Conservation (phyloP, 2,113 vertebrate species). For the Chaenogobius annularis region DNA sequence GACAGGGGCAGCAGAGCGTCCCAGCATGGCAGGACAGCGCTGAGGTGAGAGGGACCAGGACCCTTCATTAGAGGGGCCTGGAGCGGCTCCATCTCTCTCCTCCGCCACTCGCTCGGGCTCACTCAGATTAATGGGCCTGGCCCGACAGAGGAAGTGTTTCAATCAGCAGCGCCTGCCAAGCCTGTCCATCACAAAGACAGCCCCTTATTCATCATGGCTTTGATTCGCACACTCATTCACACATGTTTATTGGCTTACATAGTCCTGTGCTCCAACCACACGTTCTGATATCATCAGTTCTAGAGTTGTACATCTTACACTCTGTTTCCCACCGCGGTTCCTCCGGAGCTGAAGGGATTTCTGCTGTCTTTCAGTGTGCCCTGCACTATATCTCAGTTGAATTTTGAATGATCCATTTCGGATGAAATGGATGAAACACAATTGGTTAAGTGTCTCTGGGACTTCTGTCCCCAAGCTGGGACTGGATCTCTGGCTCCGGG, state of each 20-base stretch:
- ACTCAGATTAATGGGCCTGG: conserved; percentile 78
- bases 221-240: conserved; percentile 40
- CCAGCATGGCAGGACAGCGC: conserved; percentile 60
- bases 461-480: conserved; percentile 71
- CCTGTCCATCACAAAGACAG: conserved; percentile 78
- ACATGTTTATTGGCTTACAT: conserved; percentile 64
- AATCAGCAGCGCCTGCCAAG: conserved; percentile 78
- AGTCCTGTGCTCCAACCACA: conserved; percentile 40
- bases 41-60: conserved; percentile 71
- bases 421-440: conserved; percentile 73
- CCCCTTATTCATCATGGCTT: conserved; percentile 75
- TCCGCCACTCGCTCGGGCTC: conserved; percentile 64
- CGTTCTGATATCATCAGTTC: conserved; percentile 47
- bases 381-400: conserved; percentile 55
- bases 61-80: conserved; percentile 73
- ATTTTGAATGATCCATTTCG: conserved; percentile 77
- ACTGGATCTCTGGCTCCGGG: conserved; percentile 38
- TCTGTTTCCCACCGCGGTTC: conserved; percentile 9
- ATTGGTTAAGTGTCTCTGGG: conserved; percentile 72
- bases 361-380: conserved; percentile 41
- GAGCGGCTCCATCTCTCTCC: conserved; percentile 35
- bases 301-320: conserved; percentile 45
- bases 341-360: conserved; percentile 12
- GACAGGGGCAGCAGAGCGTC: conserved; percentile 60
- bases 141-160: conserved; percentile 80